Base-by-base conservation (phyloP, 2,797 vertebrate genomes). In the Euphonia xanthogaster region DNA sequence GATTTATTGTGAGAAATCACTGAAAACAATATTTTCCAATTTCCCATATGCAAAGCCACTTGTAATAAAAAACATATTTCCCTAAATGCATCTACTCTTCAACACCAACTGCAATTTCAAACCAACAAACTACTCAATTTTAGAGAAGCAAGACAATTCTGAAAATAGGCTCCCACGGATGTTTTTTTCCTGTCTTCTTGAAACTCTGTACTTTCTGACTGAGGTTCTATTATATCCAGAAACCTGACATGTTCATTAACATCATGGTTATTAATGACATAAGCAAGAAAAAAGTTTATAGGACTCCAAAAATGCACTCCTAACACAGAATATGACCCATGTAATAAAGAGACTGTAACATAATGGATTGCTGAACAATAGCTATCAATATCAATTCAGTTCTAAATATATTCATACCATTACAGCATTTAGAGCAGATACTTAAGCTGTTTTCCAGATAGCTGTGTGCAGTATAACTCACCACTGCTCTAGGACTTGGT, bases 11-110 rank as follows among this genome's bases (percentile, higher is more conserved):
- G 62, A 85, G 79, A 94, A 93, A 88, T 45, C 35, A 42, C 60
- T 13, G 60, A 90, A 85, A 88, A 31, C 35, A 88, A 11, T 28
- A n/a, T 71, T 92, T 92, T 72, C 55, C 40, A 33, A 55, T 61
- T 93, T 92, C 48, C 47, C 57, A 92, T 54, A 65, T 9, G 63
- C 51, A 91, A 87, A 93, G 51, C 44, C 90, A 74, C 67, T 73
- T 57, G 40, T 82, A 92, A 93, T 67, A 90, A 93, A 92, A 95
- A 45, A 16, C 21, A 3, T 73, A 73, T 88, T 93, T 92, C 67
- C 79, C 40, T 60, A 94, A 86, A 78, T 18, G 27, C 27, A 35
- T 25, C 40, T 31, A 78, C 31, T 81, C 45, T 90, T 88, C 62
- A 86, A 93, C 35, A 82, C n/a, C 31, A 85, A 93, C 39, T 40